phyloP scores from a whole-genome alignment of 2,113 vertebrate genomes.

The Alectura lathami region DNA sequence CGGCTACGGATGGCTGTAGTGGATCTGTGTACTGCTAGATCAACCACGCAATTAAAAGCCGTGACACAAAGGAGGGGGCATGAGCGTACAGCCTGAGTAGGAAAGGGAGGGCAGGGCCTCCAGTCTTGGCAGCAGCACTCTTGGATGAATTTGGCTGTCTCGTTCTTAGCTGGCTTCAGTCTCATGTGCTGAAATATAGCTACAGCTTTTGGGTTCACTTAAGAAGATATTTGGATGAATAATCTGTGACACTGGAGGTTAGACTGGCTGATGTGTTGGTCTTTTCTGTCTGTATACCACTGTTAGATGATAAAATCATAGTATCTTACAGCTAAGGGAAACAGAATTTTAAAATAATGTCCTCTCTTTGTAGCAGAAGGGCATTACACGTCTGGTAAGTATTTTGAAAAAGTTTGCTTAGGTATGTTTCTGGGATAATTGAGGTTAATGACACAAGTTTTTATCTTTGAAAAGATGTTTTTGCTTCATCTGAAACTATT shows the following conservation, averaged over 20 bases:
- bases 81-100: neutral
- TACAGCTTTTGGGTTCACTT: neutral
- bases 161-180: neutral
- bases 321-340: neutral
- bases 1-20: neutral
- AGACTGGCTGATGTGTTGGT: neutral
- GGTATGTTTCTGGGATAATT: neutral
- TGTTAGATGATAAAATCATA: neutral
- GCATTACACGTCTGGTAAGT: neutral
- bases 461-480: neutral
- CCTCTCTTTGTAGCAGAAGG: neutral
- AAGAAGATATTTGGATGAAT: neutral
- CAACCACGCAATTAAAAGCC: neutral
- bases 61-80: neutral
- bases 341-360: neutral
- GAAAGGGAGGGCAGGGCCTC: neutral
- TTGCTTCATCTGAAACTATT: neutral
- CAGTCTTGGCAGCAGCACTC: neutral
- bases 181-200: neutral
- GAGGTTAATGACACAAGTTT: neutral
- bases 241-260: neutral
- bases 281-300: neutral
- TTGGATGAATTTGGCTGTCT: neutral
- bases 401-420: neutral
- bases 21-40: neutral